A percentile compares a stretch with the other conserved stretches of the same genome.
Conservation (phyloP, 2,797 vertebrate species). For the Nannoperca australis region DNA sequence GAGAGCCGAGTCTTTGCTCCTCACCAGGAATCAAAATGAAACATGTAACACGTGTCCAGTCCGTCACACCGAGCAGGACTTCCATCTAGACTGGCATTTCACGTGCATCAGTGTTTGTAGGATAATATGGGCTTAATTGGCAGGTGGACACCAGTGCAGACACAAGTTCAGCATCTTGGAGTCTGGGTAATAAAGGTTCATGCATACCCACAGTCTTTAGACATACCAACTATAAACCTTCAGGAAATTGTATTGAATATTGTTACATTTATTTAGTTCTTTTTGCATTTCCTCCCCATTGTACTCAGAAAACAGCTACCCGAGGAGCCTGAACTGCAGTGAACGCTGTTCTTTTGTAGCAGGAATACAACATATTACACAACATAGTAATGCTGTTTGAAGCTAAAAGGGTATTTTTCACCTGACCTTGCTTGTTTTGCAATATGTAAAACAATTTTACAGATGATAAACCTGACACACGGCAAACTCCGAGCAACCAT, state of each 20-base stretch:
- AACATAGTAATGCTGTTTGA: not conserved
- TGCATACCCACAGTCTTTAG: not conserved
- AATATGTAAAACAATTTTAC: not conserved
- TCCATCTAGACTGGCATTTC: constrained; percentile 40
- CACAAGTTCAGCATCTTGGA: not conserved
- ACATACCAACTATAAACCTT: constrained; percentile 8
- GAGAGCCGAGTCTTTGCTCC: not conserved
- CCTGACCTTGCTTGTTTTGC: not conserved
- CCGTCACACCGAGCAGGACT: constrained; percentile 7
- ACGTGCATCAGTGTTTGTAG: constrained; percentile 25
- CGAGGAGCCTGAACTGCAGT: not conserved
- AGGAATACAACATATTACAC: not conserved
- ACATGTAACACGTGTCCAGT: constrained; percentile 27
- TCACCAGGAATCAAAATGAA: constrained; percentile 33
- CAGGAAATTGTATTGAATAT: too few species aligned
- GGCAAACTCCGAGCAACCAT: not conserved
- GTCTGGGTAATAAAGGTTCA: constrained; percentile 24
- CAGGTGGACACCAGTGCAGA: constrained; percentile 6
- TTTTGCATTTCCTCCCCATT: not conserved
- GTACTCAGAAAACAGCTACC: not conserved
- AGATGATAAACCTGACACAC: not conserved
- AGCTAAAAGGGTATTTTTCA: not conserved
- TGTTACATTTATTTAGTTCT: too few species aligned
- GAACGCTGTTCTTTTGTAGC: not conserved
- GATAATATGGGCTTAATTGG: constrained; percentile 39